Evolutionary conservation across 1,140 invertebrate species (phyloP).

Genomic region (Brachionus asplanchnoidis): DNA sequence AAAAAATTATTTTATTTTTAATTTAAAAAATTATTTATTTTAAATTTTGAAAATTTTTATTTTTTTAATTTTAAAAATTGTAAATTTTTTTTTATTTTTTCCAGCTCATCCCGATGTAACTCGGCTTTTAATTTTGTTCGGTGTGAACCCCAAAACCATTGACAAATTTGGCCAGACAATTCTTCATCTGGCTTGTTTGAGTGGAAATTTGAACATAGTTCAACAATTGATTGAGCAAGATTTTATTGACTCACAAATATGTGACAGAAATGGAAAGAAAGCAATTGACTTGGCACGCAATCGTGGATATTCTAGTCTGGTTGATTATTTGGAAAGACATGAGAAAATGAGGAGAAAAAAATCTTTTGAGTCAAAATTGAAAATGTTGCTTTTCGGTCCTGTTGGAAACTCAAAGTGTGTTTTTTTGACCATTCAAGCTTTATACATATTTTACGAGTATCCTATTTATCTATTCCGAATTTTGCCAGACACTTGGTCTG

Average conservation of each 20-base stretch:
- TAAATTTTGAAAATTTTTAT: too few relatives aligned
- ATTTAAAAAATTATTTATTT: too few relatives aligned
- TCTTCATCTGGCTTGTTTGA: slow-evolving; percentile 83
- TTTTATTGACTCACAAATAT: slow-evolving; percentile 73
- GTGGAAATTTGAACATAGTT: slow-evolving; percentile 76
- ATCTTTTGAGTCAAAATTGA: background rate
- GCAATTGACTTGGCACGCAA: slow-evolving; percentile 78
- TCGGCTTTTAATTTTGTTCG: slow-evolving; percentile 79
- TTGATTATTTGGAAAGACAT: slow-evolving; percentile 72
- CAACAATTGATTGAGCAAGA: slow-evolving; percentile 68
- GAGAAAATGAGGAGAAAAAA: slow-evolving; percentile 69
- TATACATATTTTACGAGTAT: slow-evolving; percentile 77
- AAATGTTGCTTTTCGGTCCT: slow-evolving; percentile 76
- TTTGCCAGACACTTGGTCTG: slow-evolving; percentile 82
- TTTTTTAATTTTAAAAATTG: too few relatives aligned
- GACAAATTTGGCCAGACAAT: slow-evolving; percentile 88
- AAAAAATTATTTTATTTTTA: too few relatives aligned
- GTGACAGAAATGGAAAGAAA: slow-evolving; percentile 84
- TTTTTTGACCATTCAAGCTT: slow-evolving; percentile 74
- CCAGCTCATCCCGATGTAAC: slow-evolving; percentile 75
- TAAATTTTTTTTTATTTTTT: too few relatives aligned
- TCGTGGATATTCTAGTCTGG: slow-evolving; percentile 75
- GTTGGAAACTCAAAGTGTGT: slow-evolving; percentile 80
- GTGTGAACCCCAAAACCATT: slow-evolving; percentile 76
- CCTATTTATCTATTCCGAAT: slow-evolving; percentile 60